Evolutionary conservation across 2,797 vertebrate species (phyloP).

Genomic region (Danio jaintianensis): DNA sequence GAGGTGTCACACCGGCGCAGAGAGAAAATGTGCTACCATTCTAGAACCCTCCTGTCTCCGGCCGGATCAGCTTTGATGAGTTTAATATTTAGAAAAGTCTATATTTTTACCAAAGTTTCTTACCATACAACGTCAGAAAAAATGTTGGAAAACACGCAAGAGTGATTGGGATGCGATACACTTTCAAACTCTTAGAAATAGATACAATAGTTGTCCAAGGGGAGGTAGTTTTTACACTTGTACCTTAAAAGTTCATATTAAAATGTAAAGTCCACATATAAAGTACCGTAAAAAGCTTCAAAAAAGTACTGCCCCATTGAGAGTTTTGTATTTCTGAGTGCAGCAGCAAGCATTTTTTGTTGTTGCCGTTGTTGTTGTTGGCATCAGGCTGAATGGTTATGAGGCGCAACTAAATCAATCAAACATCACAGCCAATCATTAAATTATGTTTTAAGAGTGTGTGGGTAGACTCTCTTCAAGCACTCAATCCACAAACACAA

Average conservation of each 20-base stretch:
- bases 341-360: no score
- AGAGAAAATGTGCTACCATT: slow-evolving; percentile 34
- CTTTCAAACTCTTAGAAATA: background rate
- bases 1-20: slow-evolving; percentile 19
- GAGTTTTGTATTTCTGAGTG: background rate
- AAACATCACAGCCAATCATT: no score
- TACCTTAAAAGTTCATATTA: background rate
- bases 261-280: background rate
- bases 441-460: no score
- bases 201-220: background rate
- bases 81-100: slow-evolving; percentile 8
- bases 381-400: no score
- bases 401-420: no score
- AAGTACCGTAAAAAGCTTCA: background rate
- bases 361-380: no score
- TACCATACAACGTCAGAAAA: background rate
- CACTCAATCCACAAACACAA: no score
- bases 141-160: background rate
- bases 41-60: slow-evolving; percentile 19
- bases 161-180: background rate
- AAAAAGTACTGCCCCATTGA: background rate
- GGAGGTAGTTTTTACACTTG: background rate
- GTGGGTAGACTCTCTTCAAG: no score
- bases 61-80: slow-evolving; percentile 27
- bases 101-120: background rate